Base-by-base conservation (phyloP, 2,113 vertebrate species). In the Kryptolebias marmoratus region DNA sequence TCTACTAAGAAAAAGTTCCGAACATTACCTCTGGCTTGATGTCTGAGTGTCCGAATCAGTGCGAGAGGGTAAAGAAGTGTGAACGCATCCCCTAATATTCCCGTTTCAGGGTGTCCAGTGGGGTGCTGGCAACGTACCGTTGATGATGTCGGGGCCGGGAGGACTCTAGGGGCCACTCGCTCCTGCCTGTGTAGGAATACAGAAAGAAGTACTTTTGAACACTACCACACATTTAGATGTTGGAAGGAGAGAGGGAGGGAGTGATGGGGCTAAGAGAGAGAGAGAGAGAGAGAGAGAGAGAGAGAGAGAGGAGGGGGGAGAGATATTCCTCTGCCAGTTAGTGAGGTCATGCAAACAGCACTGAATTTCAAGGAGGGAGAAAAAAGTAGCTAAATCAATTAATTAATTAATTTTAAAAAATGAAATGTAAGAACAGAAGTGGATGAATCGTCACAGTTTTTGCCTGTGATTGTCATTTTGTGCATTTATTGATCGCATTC, bases 161-260 rank as follows among this genome's bases (percentile, higher is more conserved):
- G 5, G 58, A 80, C 84, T 89, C 81, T 77, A 87, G 83, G 82
- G 86, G 90, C 90, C 82, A 89, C 84, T 82, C 1, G 9, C 87
- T 91, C 87, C 81, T 86, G 88, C 82, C 77, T 80, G 86, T 65
- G 90, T 82, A 69, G 78, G 75, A 85, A 91, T 88, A 89, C 89
- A 93, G 92, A 93, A 94, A 94, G 93, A 92, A 90, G 90, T 89
- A 91, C 89, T 93, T 88, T 89, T 91, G 90, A 88, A 90, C 72
- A 68, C 80, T 12, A 65, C 72, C 81, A 52, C 87, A 88, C 88
- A 87, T 92, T 93, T 90, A 91, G 89, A 82, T 78, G 87, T 78
- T 79, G 83, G 53, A 27, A 22, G 22, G 60, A 5, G 62, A 31
- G 77, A 61, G 68, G 39, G 53, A 16, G 58, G 58, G 56, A 66